Evolutionary conservation across 2,113 vertebrate species (phyloP).

Genomic region (Ophiodon elongatus): DNA sequence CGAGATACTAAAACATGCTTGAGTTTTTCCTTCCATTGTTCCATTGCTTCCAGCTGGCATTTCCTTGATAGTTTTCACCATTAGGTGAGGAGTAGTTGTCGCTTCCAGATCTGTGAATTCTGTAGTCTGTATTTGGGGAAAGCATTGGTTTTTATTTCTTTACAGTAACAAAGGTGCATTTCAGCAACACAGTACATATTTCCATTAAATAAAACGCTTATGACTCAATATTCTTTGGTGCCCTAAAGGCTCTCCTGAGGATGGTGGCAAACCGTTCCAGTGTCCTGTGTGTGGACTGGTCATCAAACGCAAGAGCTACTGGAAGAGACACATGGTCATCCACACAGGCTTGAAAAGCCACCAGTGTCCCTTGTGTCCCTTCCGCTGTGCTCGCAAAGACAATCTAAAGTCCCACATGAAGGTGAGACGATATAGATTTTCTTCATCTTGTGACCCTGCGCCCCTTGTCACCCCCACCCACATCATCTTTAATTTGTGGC

Average conservation of each 20-base stretch:
- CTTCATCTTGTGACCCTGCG: constrained; percentile 13
- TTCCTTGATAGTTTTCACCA: constrained; percentile 62
- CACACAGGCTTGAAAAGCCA: constrained; percentile 99
- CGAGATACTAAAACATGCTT: constrained; percentile 81
- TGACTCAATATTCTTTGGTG: constrained; percentile 31
- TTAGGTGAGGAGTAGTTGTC: constrained; percentile 58
- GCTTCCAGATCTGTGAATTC: constrained; percentile 35
- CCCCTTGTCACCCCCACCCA: background rate
- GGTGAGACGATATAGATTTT: constrained; percentile 84
- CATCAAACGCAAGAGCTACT: constrained; percentile 99
- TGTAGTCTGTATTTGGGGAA: constrained; percentile 11
- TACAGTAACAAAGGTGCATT: constrained; percentile 14
- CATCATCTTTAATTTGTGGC: constrained; percentile 24
- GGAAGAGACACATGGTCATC: constrained; percentile 99
- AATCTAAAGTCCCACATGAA: constrained; percentile 99
- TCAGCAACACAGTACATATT: background rate
- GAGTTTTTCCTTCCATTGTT: constrained; percentile 76
- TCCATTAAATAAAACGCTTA: background rate
- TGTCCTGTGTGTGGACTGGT: constrained; percentile 98
- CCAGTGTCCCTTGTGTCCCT: constrained; percentile 98
- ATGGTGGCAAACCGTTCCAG: constrained; percentile 98
- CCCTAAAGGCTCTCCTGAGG: constrained; percentile 93
- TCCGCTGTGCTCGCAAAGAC: constrained; percentile 99
- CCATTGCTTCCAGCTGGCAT: constrained; percentile 73
- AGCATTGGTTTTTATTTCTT: constrained; percentile 26